A percentile compares a stretch with the other conserved stretches of the same genome.
Evolutionary conservation across 2,113 vertebrate species (phyloP).

Genomic region (pig (Sus scrofa)): T2T-Sscrofa CM000824.6:63387501-63388000

Average conservation of each 20-base stretch:
- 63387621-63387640: too few relatives aligned
- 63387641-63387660: too few relatives aligned
- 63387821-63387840: not conserved
- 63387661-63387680: too few relatives aligned
- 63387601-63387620: too few relatives aligned
- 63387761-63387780: not conserved
- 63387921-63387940: not conserved
- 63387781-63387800: not conserved
- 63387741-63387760: not conserved
- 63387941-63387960: too few relatives aligned
- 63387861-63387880: not conserved
- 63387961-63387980: too few relatives aligned
- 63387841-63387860: not conserved
- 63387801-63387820: not conserved
- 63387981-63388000: too few relatives aligned
- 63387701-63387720: not conserved
- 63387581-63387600: too few relatives aligned
- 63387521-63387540: too few relatives aligned
- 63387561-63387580: too few relatives aligned
- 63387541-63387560: too few relatives aligned
- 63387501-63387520: too few relatives aligned
- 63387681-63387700: slow-evolving; percentile 6
- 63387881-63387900: not conserved
- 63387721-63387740: not conserved
- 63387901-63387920: not conserved